A percentile compares a stretch with the other conserved stretches of the same genome.
phyloP scores from a whole-genome alignment of 2,888 invertebrate species.

The Alviniconcha strummeri region DNA sequence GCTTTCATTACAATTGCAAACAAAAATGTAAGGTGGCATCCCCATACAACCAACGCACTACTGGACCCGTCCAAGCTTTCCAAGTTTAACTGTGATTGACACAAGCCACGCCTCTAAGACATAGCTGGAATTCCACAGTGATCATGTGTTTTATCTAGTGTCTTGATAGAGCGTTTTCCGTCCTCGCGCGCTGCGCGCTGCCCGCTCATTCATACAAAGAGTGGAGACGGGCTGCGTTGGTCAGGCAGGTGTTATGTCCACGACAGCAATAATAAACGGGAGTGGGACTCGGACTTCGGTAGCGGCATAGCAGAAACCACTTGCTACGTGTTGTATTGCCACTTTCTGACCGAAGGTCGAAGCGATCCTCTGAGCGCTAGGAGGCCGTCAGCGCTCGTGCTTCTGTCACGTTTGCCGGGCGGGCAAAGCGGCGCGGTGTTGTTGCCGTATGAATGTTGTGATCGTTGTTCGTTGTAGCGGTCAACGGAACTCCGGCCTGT shows the following conservation, averaged over 20 bases:
- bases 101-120: constrained; percentile 51
- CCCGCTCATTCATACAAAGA: constrained; percentile 20
- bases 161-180: constrained; percentile 35
- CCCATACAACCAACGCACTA: constrained; percentile 31
- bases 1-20: not conserved
- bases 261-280: not conserved
- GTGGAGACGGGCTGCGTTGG: constrained; percentile 18
- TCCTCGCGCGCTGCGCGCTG: constrained; percentile 23
- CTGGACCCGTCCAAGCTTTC: constrained; percentile 38
- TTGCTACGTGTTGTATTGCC: constrained; percentile 18
- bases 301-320: constrained; percentile 16
- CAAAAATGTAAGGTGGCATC: constrained; percentile 27
- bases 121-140: constrained; percentile 59
- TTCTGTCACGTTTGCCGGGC: no score
- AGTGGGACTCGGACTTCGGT: not conserved
- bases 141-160: constrained; percentile 50
- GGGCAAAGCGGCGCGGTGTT: no score
- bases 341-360: not conserved
- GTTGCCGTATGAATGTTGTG: no score
- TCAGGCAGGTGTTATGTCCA: constrained; percentile 12
- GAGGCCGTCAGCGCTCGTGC: no score
- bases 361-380: not conserved
- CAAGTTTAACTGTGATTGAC: constrained; percentile 52
- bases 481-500: no score
- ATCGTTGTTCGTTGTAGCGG: no score